phyloP scores from a whole-genome alignment of 2,888 invertebrate genomes.

The Lithosia quadra region DNA sequence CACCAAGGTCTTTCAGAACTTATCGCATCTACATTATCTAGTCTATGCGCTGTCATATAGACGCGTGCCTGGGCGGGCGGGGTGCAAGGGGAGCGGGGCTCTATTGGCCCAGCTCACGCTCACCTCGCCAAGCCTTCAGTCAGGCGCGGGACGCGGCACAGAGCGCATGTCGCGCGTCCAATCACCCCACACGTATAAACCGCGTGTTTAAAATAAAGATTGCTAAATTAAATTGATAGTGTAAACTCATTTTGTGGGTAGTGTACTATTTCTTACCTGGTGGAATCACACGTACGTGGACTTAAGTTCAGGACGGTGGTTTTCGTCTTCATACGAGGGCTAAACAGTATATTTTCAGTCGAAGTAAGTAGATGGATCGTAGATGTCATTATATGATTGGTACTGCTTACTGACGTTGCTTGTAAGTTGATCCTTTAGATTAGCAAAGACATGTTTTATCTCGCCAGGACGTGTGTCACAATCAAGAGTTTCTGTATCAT shows the following conservation, averaged over 20 bases:
- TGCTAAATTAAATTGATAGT: conserved; percentile 73
- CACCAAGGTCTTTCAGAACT: conserved; percentile 49
- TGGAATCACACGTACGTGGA: conserved; percentile 48
- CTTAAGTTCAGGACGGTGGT: conserved; percentile 26
- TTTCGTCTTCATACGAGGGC: conserved; percentile 29
- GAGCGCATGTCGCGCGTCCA: conserved; percentile 54
- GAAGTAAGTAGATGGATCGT: conserved; percentile 47
- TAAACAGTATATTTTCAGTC: conserved; percentile 49
- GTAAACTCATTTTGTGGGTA: conserved; percentile 48
- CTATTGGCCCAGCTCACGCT: conserved; percentile 71
- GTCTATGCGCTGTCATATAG: conserved; percentile 65
- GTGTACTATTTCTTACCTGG: conserved; percentile 58
- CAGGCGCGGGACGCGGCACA: conserved; percentile 60
- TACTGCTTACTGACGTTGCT: conserved; percentile 49
- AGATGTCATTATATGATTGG: conserved; percentile 49
- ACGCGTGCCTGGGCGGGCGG: conserved; percentile 73
- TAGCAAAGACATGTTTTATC: conserved; percentile 21
- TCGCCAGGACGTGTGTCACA: conserved; percentile 19
- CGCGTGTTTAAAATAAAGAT: conserved; percentile 73
- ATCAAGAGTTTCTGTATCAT: conserved; percentile 21
- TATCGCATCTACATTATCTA: conserved; percentile 62
- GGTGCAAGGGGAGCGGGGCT: conserved; percentile 54
- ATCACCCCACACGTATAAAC: conserved; percentile 46
- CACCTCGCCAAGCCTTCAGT: conserved; percentile 75
- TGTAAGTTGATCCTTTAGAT: conserved; percentile 33